These are phyloP conservation scores for Procavia capensis DNA, from an alignment of 2,113 vertebrate species.

Conservation along the genomic window DNA sequence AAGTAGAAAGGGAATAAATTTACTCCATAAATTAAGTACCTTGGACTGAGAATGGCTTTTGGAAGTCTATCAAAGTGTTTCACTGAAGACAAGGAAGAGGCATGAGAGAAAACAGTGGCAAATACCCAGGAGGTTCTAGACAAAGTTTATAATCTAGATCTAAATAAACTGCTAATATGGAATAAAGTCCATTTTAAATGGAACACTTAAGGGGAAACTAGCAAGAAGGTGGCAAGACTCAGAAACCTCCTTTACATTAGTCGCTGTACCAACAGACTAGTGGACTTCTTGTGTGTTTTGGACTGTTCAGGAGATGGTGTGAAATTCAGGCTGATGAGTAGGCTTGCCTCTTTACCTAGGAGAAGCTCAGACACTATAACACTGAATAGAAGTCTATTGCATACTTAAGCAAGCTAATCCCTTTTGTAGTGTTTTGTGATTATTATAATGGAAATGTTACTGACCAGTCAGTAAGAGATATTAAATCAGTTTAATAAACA, in stretches of 20 bases:
- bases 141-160: background rate
- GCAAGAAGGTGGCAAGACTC: background rate
- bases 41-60: background rate
- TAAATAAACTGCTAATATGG: background rate
- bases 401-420: background rate
- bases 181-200: background rate
- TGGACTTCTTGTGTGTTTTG: background rate
- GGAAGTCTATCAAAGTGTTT: conserved; percentile 3
- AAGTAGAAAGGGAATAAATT: background rate
- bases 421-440: background rate
- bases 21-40: background rate
- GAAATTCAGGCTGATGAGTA: background rate
- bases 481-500: background rate
- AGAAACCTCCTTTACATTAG: background rate
- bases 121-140: background rate
- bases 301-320: background rate
- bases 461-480: background rate
- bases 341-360: background rate
- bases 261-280: background rate
- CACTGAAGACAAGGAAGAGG: background rate
- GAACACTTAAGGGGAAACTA: background rate
- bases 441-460: background rate
- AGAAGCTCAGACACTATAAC: background rate
- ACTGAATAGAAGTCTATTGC: background rate
- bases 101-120: background rate